phyloP scores from a whole-genome alignment of 2,888 invertebrate species.

The Tetrapedia diversipes region DNA sequence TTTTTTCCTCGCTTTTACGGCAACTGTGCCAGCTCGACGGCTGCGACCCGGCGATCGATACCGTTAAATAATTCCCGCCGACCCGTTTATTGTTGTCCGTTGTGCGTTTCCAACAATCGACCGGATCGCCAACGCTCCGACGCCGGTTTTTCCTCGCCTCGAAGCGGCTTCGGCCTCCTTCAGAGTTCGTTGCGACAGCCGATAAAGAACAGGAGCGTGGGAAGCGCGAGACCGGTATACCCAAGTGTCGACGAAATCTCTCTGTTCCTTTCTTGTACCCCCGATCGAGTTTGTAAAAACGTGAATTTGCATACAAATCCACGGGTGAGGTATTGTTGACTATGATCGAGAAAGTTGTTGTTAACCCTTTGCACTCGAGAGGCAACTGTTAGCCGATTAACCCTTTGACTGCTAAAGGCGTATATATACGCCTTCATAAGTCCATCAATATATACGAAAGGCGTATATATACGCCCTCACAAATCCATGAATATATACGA shows the following conservation, averaged over 20 bases:
- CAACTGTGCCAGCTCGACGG: constrained; percentile 14
- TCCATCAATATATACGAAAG: too few relatives aligned
- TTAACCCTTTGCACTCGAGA: too few relatives aligned
- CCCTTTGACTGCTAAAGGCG: too few relatives aligned
- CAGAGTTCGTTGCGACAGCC: constrained; percentile 18
- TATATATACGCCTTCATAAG: too few relatives aligned
- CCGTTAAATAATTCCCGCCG: constrained; percentile 59
- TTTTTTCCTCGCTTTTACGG: constrained; percentile 12
- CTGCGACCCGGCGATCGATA: constrained; percentile 31
- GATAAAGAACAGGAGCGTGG: constrained; percentile 49
- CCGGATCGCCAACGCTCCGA: constrained; percentile 25
- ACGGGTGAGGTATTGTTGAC: too few relatives aligned
- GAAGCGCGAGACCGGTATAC: constrained; percentile 40
- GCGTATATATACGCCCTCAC: too few relatives aligned
- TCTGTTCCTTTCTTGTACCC: background rate
- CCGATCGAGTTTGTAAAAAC: too few relatives aligned
- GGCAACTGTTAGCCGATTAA: too few relatives aligned
- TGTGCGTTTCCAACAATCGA: constrained; percentile 54
- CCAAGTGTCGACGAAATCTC: constrained; percentile 13
- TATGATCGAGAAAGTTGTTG: too few relatives aligned
- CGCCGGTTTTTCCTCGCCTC: constrained; percentile 29
- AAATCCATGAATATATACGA: too few relatives aligned
- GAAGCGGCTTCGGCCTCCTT: constrained; percentile 50
- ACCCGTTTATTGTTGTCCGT: constrained; percentile 47
- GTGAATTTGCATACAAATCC: too few relatives aligned